Evolutionary conservation across 1,140 invertebrate species (phyloP).

Genomic region (Adelges cooleyi): DNA sequence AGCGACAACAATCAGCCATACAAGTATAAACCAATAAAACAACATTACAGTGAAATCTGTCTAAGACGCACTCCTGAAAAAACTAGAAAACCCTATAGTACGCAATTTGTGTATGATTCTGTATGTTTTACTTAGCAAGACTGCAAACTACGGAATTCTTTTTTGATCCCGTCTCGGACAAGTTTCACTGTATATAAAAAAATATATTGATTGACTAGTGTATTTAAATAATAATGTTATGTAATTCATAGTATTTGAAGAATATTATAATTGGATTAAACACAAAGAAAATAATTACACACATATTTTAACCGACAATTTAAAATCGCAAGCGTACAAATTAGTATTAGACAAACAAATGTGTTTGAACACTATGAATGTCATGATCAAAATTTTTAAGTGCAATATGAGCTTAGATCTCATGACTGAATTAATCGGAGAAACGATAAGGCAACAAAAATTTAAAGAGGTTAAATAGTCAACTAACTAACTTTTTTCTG

Average conservation of each 20-base stretch:
- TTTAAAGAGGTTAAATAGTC: background rate
- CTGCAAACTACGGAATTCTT: no score
- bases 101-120: no score
- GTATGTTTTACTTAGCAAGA: no score
- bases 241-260: slow-evolving; percentile 46
- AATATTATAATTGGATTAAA: slow-evolving; percentile 43
- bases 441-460: background rate
- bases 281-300: slow-evolving; percentile 36
- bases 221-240: background rate
- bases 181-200: background rate
- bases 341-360: slow-evolving; percentile 42
- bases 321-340: slow-evolving; percentile 49
- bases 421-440: slow-evolving; percentile 12
- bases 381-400: slow-evolving; percentile 43
- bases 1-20: background rate
- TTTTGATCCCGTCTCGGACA: background rate
- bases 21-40: background rate
- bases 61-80: no score
- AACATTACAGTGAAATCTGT: no score
- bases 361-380: slow-evolving; percentile 44
- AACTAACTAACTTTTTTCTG: background rate
- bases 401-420: slow-evolving; percentile 45
- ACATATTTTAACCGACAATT: slow-evolving; percentile 40
- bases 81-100: no score
- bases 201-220: background rate